Base-by-base conservation (phyloP, 2,797 vertebrate species). In the Spinus olivaceus region DNA sequence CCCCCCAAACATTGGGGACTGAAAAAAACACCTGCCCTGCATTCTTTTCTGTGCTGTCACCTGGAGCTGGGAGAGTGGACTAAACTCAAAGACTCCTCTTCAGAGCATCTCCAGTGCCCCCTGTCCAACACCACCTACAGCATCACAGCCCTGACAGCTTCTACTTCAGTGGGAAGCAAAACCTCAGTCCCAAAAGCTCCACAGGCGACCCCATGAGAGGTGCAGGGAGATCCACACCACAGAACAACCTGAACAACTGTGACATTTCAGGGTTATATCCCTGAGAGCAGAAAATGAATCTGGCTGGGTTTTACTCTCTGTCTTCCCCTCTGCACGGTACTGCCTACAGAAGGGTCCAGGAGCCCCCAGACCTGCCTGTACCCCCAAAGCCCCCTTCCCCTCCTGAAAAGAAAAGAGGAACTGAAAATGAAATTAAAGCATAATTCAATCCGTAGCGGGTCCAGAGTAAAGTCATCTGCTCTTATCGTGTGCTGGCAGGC, bases 401-500 rank as follows among this genome's bases (percentile, higher is more conserved):
- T 71, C 67, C 78, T 54, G 53, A 79, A 95, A 90, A 88, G 81
- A 92, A 89, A 96, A 96, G 95, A 88, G 94, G 96, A 96, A 96
- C 93, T 4, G 93, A 95, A 95, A 95, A 95, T 85, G 96, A 95
- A 95, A 92, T 95, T 95, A 93, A 95, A 95, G 89, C 94, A 91
- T 92, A 95, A 97, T 94, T 95, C 95, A 96, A 95, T 96, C 95
- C 86, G 74, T 76, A 96, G 96, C 18, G 0, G 81, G 92, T 96
- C 95, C 96, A 84, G 91, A 95, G 94, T 97, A 96, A 95, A 96
- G 95, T 94, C 95, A 90, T 94, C 86, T 95, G 89, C 88, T 95
- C 96, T 97, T 97, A 97, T 97, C 97, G 81, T 91, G 64, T 63
- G n/a, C 96, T 90, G 90, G 93, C 97, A 97, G 97, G 92, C 94